Percentiles rank a stretch among this genome's conserved stretches.
These are phyloP conservation scores for Sylvilagus bachmani DNA, from an alignment of 2,113 vertebrate species.

Conservation along the genomic window DNA sequence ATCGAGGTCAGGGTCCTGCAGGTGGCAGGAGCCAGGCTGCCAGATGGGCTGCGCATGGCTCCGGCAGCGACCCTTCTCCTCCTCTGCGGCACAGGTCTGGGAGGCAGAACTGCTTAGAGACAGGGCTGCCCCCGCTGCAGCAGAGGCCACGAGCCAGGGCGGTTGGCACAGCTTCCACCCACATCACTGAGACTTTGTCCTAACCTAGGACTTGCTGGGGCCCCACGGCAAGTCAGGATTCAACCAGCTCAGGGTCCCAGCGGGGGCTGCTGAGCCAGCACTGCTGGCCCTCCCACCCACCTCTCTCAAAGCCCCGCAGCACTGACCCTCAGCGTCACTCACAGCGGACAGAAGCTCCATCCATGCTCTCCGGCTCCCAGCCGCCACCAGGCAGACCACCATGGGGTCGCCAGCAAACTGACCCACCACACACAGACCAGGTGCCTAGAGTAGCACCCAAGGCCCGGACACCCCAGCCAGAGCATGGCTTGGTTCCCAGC, in stretches of 20 bases:
- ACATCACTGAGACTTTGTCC: background rate
- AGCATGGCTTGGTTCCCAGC: background rate
- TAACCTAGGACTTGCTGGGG: too few species aligned
- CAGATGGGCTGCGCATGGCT: background rate
- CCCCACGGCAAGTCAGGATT: background rate
- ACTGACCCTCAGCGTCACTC: background rate
- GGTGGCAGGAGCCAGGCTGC: background rate
- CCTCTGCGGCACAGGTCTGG: background rate
- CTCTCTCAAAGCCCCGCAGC: background rate
- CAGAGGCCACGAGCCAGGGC: too few species aligned
- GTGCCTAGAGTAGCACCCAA: too few species aligned
- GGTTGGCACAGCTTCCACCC: background rate
- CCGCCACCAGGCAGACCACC: background rate
- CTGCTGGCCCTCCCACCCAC: background rate
- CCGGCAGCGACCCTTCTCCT: too few species aligned
- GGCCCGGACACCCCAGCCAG: accelerated
- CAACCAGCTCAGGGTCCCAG: background rate
- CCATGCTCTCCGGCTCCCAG: background rate
- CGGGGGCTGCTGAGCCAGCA: background rate
- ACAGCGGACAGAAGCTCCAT: too few species aligned
- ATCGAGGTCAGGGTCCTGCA: background rate
- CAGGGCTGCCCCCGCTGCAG: too few species aligned
- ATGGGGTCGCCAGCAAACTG: background rate
- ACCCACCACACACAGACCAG: too few species aligned
- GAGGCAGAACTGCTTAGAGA: background rate